These are phyloP conservation scores for Eurypyga helias DNA, from an alignment of 2,113 vertebrate species.

Conservation along the genomic window DNA sequence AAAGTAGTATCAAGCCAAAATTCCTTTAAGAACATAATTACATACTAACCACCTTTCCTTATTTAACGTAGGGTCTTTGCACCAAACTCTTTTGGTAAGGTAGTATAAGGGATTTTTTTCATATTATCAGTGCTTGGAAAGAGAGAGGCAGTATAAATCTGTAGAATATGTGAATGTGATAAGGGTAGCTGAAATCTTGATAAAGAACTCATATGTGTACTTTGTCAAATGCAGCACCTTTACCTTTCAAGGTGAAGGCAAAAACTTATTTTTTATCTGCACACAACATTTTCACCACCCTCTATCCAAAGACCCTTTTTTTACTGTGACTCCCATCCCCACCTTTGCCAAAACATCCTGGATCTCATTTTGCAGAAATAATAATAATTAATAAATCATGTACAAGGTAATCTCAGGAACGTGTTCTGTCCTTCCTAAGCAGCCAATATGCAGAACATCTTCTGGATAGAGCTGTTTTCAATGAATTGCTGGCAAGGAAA, in stretches of 20 bases:
- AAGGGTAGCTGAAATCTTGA: background rate
- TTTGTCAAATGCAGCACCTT: background rate
- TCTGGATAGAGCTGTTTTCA: background rate
- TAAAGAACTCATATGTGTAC: background rate
- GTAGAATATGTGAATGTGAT: background rate
- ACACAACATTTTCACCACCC: background rate
- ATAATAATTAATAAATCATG: background rate
- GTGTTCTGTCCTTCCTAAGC: background rate
- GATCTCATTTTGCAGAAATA: background rate
- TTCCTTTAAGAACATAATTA: background rate
- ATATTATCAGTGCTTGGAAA: background rate
- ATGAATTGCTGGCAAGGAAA: background rate
- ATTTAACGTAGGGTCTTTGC: background rate
- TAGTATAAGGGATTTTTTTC: background rate
- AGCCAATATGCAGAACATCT: background rate
- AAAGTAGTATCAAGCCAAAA: background rate
- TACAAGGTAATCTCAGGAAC: background rate
- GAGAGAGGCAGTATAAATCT: background rate
- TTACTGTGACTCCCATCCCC: background rate
- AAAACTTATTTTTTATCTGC: background rate
- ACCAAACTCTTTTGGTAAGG: background rate
- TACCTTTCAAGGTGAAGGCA: background rate
- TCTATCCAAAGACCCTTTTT: background rate
- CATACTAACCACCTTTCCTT: background rate
- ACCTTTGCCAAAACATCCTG: background rate